A percentile compares a stretch with the other conserved stretches of the same genome.
These are phyloP conservation scores for Dromococcyx pavoninus DNA, from an alignment of 2,797 vertebrate species.

Conservation along the genomic window DNA sequence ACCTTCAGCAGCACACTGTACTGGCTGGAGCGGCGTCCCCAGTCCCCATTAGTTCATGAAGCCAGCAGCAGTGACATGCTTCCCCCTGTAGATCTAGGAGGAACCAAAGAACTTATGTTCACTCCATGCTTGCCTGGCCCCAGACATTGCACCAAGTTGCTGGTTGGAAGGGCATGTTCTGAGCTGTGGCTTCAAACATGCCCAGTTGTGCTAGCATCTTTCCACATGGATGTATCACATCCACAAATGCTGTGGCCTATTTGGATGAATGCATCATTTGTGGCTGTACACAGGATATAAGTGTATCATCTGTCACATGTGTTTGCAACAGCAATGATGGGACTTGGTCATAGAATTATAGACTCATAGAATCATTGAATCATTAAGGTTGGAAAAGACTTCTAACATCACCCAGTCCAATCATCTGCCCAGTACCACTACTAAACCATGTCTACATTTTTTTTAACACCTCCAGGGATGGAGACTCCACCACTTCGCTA, in stretches of 20 bases:
- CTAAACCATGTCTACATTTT: no score
- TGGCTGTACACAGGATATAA: neutral
- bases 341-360: neutral
- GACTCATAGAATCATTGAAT: no score
- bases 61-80: neutral
- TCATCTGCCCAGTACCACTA: no score
- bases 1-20: neutral
- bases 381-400: no score
- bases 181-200: neutral
- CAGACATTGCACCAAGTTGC: neutral
- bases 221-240: neutral
- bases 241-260: neutral
- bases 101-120: neutral
- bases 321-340: neutral
- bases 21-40: neutral
- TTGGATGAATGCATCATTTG: neutral
- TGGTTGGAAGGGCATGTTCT: neutral
- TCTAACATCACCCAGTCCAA: no score
- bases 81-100: neutral
- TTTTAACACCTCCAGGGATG: no score
- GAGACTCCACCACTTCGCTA: no score
- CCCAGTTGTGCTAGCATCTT: neutral
- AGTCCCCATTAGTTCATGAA: neutral
- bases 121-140: neutral
- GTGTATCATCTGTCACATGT: rapidly evolving